phyloP scores from a whole-genome alignment of 2,888 invertebrate genomes.

The Gryllus longicercus region DNA sequence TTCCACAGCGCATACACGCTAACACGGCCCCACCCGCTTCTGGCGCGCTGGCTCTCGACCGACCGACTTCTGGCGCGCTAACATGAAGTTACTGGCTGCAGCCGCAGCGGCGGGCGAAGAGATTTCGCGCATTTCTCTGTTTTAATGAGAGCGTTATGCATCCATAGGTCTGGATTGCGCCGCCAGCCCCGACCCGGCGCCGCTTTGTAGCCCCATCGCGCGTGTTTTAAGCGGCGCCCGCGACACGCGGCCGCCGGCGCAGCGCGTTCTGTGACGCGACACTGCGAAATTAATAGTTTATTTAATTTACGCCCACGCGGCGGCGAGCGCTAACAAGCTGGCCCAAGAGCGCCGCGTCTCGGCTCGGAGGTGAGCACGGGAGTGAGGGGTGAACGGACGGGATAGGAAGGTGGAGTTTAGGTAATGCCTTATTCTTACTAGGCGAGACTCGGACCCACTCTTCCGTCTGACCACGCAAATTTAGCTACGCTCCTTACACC shows the following conservation, averaged over 20 bases:
- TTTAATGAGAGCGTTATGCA: background rate
- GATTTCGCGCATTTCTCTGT: conserved; percentile 17
- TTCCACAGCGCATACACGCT: background rate
- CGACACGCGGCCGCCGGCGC: background rate
- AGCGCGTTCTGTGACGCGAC: background rate
- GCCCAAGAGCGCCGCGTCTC: background rate
- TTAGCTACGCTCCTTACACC: too few relatives aligned
- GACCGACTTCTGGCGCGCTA: background rate
- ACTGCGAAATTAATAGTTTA: background rate
- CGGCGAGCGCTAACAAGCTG: background rate
- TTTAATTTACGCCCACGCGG: background rate
- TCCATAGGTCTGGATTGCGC: background rate
- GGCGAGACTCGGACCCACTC: too few relatives aligned
- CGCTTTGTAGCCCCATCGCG: background rate
- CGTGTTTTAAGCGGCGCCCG: background rate
- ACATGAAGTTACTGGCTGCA: conserved; percentile 10
- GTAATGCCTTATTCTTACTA: too few relatives aligned
- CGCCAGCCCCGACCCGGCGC: background rate
- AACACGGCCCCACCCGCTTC: too few relatives aligned
- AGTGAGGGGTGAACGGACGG: too few relatives aligned
- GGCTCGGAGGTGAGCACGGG: too few relatives aligned
- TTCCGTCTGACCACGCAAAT: too few relatives aligned
- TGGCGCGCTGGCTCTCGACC: too few relatives aligned
- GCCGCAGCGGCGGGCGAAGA: background rate
- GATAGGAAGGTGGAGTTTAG: too few relatives aligned